phyloP scores from a whole-genome alignment of 2,113 vertebrate species.

The Fulica atra region DNA sequence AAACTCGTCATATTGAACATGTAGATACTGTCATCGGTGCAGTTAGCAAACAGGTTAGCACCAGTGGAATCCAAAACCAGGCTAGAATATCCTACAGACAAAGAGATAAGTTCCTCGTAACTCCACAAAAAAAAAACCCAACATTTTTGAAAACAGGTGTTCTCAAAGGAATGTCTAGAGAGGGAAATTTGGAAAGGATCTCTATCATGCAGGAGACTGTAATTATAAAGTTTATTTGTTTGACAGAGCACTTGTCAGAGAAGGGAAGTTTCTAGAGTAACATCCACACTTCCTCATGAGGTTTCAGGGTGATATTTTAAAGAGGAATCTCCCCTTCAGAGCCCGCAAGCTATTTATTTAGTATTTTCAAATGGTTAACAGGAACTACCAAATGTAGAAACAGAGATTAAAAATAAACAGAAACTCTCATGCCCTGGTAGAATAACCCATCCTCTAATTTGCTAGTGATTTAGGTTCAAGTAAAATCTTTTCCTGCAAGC shows the following conservation, averaged over 20 bases:
- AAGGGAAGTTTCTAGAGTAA: not conserved
- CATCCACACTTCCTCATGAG: not conserved
- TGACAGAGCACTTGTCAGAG: not conserved
- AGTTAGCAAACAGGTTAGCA: slow-evolving; percentile 90
- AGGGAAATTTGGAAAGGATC: not conserved
- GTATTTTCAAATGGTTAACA: not conserved
- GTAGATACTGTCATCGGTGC: slow-evolving; percentile 95
- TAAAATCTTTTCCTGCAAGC: not conserved
- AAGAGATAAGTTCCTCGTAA: not conserved
- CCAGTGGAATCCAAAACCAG: slow-evolving; percentile 89
- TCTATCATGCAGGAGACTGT: not conserved
- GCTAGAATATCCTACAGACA: slow-evolving; percentile 88
- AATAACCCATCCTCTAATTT: not conserved
- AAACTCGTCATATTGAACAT: slow-evolving; percentile 90
- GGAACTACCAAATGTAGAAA: not conserved
- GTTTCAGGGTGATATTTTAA: not conserved
- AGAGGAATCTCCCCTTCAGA: not conserved
- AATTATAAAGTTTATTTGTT: not conserved
- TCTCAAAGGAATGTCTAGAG: not conserved
- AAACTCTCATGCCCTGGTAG: not conserved
- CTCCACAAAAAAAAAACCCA: not conserved
- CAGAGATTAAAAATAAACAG: not conserved
- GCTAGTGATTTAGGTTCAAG: not conserved
- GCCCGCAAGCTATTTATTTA: not conserved
- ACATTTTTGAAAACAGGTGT: not conserved